Evolutionary conservation across 2,797 vertebrate genomes (phyloP).

Genomic region (Hydrophis major): DNA sequence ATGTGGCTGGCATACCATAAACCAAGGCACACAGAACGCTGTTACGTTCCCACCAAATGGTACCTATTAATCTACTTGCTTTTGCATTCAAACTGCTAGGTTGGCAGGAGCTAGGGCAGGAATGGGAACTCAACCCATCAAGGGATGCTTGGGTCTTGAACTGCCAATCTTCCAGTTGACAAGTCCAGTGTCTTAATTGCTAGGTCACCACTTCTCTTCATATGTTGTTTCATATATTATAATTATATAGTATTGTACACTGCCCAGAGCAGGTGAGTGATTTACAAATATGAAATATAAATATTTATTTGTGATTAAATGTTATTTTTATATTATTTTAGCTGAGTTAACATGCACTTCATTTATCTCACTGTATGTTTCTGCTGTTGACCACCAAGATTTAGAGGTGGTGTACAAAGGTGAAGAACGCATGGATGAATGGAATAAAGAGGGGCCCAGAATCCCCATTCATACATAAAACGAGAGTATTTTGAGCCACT

Average conservation of each 20-base stretch:
- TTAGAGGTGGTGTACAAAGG: neutral
- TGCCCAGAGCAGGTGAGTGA: neutral
- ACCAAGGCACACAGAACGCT: neutral
- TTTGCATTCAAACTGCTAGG: neutral
- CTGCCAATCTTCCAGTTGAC: neutral
- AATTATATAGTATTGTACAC: neutral
- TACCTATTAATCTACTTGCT: neutral
- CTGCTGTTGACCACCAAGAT: neutral
- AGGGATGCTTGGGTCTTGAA: neutral
- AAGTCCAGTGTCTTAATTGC: neutral
- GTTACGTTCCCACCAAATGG: neutral
- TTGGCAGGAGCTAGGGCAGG: neutral
- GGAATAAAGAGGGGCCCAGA: neutral
- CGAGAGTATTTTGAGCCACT: neutral
- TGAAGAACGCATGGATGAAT: neutral
- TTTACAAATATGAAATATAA: neutral
- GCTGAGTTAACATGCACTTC: neutral
- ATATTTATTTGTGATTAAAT: neutral
- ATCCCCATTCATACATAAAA: neutral
- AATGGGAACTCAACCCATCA: neutral
- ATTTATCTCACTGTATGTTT: neutral
- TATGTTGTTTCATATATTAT: neutral
- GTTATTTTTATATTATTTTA: neutral
- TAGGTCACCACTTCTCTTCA: neutral
- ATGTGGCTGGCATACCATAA: neutral